A percentile compares a stretch with the other conserved stretches of the same genome.
phyloP scores from a whole-genome alignment of 1,140 invertebrate genomes.

The Leguminivora glycinivorella region DNA sequence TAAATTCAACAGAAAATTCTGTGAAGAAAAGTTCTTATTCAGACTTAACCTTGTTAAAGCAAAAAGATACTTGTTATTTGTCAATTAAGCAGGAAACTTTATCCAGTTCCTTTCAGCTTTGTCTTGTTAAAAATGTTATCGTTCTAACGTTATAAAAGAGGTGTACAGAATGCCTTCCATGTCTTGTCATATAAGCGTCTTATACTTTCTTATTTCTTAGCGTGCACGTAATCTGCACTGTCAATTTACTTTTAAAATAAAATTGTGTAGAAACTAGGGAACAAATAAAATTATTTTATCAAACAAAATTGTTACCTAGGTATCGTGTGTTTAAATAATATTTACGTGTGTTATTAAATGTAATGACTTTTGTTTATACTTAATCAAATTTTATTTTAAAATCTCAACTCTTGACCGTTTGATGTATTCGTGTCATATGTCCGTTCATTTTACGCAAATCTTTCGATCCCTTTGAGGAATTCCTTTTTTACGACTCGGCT shows the following conservation, averaged over 20 bases:
- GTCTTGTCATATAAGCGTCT: constrained; percentile 1
- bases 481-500: constrained; percentile 50
- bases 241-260: neutral
- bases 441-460: constrained; percentile 21
- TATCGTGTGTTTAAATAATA: no score
- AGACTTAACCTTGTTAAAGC: neutral
- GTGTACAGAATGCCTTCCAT: neutral
- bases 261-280: no score
- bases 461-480: constrained; percentile 41
- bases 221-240: neutral
- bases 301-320: no score
- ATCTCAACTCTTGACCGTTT: constrained; percentile 5
- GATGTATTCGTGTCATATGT: constrained; percentile 17
- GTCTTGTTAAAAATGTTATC: constrained; percentile 15
- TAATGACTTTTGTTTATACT: no score
- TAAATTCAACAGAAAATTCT: neutral
- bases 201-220: neutral
- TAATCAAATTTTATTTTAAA: no score
- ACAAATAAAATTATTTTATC: no score
- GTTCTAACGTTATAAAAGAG: constrained; percentile 8
- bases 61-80: neutral
- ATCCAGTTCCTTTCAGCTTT: constrained; percentile 4
- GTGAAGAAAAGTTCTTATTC: neutral
- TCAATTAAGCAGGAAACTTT: constrained; percentile 14
- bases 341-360: no score